Conservation (phyloP, 2,113 vertebrate species). For the Cichladusa arquata region DNA sequence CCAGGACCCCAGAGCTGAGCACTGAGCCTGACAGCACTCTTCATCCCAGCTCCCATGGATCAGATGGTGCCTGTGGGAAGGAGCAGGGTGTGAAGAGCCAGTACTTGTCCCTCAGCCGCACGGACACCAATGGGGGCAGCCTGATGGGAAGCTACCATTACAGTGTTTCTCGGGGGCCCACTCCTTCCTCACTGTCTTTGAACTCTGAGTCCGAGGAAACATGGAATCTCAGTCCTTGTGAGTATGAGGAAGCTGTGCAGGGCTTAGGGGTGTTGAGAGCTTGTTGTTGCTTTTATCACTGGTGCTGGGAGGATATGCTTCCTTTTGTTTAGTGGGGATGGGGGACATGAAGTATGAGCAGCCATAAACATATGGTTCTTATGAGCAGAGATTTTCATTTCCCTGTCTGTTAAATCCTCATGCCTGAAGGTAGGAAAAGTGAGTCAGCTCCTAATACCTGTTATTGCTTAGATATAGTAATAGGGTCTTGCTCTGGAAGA, state of each 20-base stretch:
- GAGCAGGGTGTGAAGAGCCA: slow-evolving; percentile 1
- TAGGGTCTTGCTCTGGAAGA: background rate
- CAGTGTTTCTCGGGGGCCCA: background rate
- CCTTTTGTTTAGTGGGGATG: background rate
- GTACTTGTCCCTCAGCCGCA: slow-evolving; percentile 21
- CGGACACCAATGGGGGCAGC: slow-evolving; percentile 6
- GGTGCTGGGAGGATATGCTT: background rate
- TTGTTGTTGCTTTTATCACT: background rate
- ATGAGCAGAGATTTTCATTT: background rate
- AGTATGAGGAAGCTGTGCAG: background rate
- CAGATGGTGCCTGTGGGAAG: background rate
- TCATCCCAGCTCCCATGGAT: slow-evolving; percentile 41
- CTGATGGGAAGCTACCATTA: slow-evolving; percentile 59
- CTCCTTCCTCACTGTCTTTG: slow-evolving; percentile 29
- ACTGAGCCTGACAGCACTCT: background rate
- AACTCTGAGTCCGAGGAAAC: background rate
- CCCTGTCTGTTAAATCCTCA: background rate
- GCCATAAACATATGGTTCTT: background rate
- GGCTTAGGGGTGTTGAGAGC: background rate
- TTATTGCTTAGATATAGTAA: background rate
- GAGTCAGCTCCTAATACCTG: background rate
- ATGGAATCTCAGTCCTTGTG: slow-evolving; percentile 66
- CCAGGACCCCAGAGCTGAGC: slow-evolving; percentile 6
- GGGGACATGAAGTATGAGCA: background rate
- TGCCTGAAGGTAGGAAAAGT: background rate